A percentile compares a stretch with the other conserved stretches of the same genome.
Evolutionary conservation across 1,140 invertebrate genomes (phyloP).

Genomic region (Camponotus vicinus): DNA sequence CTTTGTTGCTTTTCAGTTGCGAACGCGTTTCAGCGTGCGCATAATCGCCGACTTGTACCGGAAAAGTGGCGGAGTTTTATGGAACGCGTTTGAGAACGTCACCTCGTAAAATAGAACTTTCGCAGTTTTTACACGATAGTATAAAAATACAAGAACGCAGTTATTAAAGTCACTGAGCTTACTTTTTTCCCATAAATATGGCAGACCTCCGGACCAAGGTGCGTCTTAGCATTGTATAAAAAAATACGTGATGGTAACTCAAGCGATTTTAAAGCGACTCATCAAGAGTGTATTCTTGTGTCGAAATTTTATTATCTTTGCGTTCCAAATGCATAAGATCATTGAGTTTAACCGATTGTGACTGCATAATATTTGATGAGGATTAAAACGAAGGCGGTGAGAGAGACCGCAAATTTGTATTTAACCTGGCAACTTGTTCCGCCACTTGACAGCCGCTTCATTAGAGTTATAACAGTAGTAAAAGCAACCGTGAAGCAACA

Average conservation of each 20-base stretch:
- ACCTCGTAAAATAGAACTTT: conserved; percentile 44
- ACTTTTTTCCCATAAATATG: conserved; percentile 16
- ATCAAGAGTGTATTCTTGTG: not conserved
- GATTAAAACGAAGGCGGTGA: conserved; percentile 18
- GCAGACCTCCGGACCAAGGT: not conserved
- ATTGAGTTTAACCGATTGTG: conserved; percentile 17
- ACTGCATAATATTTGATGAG: conserved; percentile 28
- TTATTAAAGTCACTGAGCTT: conserved; percentile 51
- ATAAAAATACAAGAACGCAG: conserved; percentile 20
- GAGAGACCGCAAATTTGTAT: not conserved
- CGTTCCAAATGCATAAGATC: not conserved
- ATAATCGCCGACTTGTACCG: conserved; percentile 30
- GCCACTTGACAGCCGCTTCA: conserved; percentile 19
- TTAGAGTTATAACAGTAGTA: conserved; percentile 1
- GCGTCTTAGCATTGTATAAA: conserved; percentile 44
- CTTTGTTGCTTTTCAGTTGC: conserved; percentile 24
- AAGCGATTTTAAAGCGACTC: not conserved
- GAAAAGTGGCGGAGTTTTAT: conserved; percentile 40
- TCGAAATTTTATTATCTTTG: conserved; percentile 41
- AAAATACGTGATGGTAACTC: conserved; percentile 13
- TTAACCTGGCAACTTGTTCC: conserved; percentile 29
- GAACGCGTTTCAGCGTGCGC: conserved; percentile 30
- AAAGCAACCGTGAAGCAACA: not conserved
- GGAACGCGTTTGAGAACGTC: conserved; percentile 38
- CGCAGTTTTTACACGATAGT: conserved; percentile 5